Evolutionary conservation across 2,797 vertebrate species (phyloP).

Genomic region (Chromis chromis): DNA sequence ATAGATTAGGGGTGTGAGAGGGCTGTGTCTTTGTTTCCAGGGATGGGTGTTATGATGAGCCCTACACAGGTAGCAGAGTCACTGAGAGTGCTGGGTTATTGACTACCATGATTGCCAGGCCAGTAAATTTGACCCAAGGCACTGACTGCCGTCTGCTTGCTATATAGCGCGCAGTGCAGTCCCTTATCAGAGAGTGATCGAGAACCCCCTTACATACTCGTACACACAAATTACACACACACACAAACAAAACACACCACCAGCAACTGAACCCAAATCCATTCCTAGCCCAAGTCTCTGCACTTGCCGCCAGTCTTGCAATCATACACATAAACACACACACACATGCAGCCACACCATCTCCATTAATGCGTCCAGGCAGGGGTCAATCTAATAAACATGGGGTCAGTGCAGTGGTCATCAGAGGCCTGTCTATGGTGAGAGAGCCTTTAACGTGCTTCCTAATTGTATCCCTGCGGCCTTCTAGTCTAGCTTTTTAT

Average conservation of each 20-base stretch:
- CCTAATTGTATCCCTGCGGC: conserved; percentile 82
- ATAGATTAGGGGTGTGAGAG: conserved; percentile 86
- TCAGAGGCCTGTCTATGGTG: conserved; percentile 82
- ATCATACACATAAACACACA: conserved; percentile 58
- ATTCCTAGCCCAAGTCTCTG: conserved; percentile 38
- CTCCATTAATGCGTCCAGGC: conserved; percentile 85
- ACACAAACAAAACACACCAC: conserved; percentile 49
- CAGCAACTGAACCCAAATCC: conserved; percentile 48
- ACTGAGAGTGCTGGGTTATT: conserved; percentile 82
- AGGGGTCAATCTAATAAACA: conserved; percentile 90
- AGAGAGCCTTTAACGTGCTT: conserved; percentile 80
- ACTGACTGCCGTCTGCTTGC: conserved; percentile 75
- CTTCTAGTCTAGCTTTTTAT: conserved; percentile 74
- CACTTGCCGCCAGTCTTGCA: conserved; percentile 44
- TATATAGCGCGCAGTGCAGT: conserved; percentile 63
- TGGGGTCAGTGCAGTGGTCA: conserved; percentile 82
- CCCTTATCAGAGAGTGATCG: conserved; percentile 64
- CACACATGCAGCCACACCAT: conserved; percentile 62
- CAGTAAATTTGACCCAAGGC: conserved; percentile 87
- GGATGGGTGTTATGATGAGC: conserved; percentile 79
- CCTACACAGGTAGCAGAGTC: conserved; percentile 80
- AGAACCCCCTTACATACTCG: conserved; percentile 52
- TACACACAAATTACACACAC: conserved; percentile 64
- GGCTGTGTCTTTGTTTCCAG: conserved; percentile 79
- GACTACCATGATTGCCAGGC: conserved; percentile 86